Base-by-base conservation (phyloP, 1,140 invertebrate genomes). In the Harpegnathos saltator region DNA sequence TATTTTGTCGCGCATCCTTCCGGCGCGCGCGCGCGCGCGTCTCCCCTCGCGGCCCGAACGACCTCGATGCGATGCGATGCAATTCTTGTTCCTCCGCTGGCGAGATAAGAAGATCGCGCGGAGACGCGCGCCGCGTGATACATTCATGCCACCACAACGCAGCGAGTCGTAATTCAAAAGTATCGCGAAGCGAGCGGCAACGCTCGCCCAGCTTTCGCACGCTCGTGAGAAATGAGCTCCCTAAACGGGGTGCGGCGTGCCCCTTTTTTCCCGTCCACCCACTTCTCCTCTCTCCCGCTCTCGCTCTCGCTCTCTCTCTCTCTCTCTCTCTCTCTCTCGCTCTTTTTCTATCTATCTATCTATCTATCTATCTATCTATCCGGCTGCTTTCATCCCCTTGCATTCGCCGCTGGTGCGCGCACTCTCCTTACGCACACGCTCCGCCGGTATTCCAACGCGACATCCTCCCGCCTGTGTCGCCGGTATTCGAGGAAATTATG, bases 81-180 rank as follows among this genome's bases (percentile, higher is more conserved):
- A 33, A 54, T 58, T 69, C 59, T 68, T 61, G 19, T 26, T 62
- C 44, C 75, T 81, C 66, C n/a, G 54, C 50, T 22, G 54, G 54
- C 22, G 71, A 24, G 68, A 85, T 81, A 85, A 69, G 65, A 66
- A 84, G 75, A 85, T 85, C 54, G 50, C 22, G 58, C 29, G 29
- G 48, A 17, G 61, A 73, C 85, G 63, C 38, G 33, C 12, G 38
- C 26, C 33, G 65, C 54, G 33, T 48, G 68, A 73, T 73, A 82
- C 66, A 68, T 68, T 80, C 61, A 52, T 66, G 44, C 38, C 63
- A 24, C 17, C 58, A 44, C 62, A 7, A 12, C 38, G 50, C 66
- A 48, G 83, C 68, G 19, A 78, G 82, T 81, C 85, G 61, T 86
- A 86, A 86, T 84, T 86, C 85, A 86, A 84, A 86, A 86, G 72